These are phyloP conservation scores for Lonchura striata DNA, from an alignment of 2,113 vertebrate genomes.

Conservation along the genomic window DNA sequence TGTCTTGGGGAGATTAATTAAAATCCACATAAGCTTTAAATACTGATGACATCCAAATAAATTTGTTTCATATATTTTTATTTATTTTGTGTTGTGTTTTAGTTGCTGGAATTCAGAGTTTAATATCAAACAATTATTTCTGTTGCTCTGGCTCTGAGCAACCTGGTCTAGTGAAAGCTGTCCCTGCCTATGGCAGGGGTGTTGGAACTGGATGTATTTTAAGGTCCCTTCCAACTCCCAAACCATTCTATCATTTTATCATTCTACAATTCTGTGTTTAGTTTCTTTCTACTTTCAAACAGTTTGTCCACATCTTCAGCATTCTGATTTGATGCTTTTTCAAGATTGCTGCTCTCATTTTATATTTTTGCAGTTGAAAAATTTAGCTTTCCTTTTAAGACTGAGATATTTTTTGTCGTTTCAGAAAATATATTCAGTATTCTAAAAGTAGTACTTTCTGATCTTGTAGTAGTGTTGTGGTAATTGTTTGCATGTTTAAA, in stretches of 20 bases:
- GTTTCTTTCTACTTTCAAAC: not conserved
- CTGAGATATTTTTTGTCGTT: not conserved
- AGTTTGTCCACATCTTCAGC: not conserved
- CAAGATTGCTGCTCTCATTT: not conserved
- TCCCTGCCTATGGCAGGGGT: not conserved
- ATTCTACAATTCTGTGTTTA: not conserved
- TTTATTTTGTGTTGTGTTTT: not conserved
- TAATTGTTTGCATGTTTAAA: not conserved
- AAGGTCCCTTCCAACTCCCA: not conserved
- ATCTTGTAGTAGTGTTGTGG: not conserved
- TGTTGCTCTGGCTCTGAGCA: not conserved
- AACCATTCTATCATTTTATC: not conserved
- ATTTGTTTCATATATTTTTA: not conserved
- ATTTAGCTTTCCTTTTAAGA: not conserved
- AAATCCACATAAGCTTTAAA: not conserved
- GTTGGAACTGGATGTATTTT: not conserved
- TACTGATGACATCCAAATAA: not conserved
- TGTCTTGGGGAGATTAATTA: not conserved
- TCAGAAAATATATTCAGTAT: not conserved
- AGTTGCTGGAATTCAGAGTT: not conserved
- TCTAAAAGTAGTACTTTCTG: not conserved
- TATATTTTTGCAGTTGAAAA: not conserved
- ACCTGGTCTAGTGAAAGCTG: not conserved
- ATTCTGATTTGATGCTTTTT: not conserved
- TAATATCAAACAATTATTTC: not conserved